Evolutionary conservation across 2,888 invertebrate species (phyloP).

Genomic region (Hypercompe scribonia): DNA sequence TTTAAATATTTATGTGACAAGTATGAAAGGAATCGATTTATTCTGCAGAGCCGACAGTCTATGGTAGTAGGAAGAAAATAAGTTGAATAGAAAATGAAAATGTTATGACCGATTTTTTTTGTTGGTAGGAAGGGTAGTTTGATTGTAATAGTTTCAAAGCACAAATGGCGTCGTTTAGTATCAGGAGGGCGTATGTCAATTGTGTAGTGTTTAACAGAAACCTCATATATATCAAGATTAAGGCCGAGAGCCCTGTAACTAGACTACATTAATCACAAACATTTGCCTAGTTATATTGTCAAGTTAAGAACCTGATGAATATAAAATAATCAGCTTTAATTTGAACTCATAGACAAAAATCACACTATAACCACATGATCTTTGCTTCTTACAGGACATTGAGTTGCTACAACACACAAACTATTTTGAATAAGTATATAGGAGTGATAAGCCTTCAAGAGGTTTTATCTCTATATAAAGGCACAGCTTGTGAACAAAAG

Average conservation of each 20-base stretch:
- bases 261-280: neutral
- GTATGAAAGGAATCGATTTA: neutral
- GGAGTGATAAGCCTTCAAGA: slow-evolving; percentile 29
- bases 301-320: neutral
- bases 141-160: neutral
- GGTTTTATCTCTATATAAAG: slow-evolving; percentile 39
- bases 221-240: neutral
- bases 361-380: slow-evolving; percentile 26
- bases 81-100: neutral
- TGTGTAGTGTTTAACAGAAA: neutral
- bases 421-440: slow-evolving; percentile 22
- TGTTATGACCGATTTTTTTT: neutral
- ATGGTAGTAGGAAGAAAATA: neutral
- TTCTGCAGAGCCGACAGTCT: neutral
- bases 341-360: slow-evolving; percentile 33
- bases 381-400: slow-evolving; percentile 8
- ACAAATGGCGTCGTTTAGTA: neutral
- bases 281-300: neutral
- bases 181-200: neutral
- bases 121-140: neutral
- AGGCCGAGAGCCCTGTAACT: neutral
- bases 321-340: slow-evolving; percentile 13
- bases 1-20: neutral
- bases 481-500: slow-evolving; percentile 51
- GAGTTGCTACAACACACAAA: slow-evolving; percentile 38